Evolutionary conservation across 2,113 vertebrate genomes (phyloP).

Genomic region (Isichthys henryi): DNA sequence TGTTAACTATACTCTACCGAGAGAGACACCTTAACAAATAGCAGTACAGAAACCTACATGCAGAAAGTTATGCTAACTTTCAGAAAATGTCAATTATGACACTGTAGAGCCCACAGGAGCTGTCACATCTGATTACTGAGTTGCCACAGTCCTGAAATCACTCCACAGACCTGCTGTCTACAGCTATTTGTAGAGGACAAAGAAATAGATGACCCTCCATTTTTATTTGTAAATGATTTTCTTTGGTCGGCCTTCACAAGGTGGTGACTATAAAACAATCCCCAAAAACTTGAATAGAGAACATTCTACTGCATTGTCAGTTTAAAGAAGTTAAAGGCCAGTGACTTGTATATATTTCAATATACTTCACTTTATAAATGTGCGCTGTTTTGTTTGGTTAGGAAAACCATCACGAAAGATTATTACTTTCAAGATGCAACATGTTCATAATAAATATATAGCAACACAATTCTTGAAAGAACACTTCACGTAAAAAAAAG

Average conservation of each 20-base stretch:
- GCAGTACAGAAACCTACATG: neutral
- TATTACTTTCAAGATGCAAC: neutral
- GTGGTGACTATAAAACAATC: neutral
- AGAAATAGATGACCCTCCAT: neutral
- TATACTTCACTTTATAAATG: neutral
- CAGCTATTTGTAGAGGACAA: neutral
- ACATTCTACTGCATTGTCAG: neutral
- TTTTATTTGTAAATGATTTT: neutral
- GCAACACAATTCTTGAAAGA: neutral
- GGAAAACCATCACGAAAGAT: neutral
- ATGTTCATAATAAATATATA: neutral
- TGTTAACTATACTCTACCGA: neutral
- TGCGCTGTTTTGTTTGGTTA: neutral
- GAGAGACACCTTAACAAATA: neutral
- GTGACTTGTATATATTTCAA: neutral
- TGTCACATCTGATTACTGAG: neutral
- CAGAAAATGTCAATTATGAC: neutral
- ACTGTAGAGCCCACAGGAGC: neutral
- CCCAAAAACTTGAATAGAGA: neutral
- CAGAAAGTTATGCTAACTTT: neutral
- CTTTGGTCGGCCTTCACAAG: neutral
- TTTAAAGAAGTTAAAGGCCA: neutral
- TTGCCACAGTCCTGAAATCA: neutral
- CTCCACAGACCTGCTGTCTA: neutral
- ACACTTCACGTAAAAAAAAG: neutral